These are phyloP conservation scores for Cheilosia grossa DNA, from an alignment of 2,888 invertebrate genomes.

Conservation along the genomic window DNA sequence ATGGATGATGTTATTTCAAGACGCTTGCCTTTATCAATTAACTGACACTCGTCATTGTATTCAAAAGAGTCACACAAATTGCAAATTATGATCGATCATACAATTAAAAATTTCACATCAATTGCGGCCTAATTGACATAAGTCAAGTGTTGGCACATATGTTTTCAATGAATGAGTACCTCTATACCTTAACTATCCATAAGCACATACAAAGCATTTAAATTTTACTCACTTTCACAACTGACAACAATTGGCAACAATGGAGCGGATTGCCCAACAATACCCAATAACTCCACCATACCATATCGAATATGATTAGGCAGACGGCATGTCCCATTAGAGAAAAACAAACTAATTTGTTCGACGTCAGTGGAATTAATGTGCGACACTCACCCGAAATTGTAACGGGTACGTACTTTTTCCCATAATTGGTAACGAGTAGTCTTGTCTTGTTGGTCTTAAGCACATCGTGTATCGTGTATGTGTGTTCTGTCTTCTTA, in stretches of 20 bases:
- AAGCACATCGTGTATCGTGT: too few species aligned
- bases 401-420: neutral
- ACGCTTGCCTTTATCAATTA: too few species aligned
- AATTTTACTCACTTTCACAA: conserved; percentile 46
- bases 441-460: too few species aligned
- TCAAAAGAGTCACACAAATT: neutral
- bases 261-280: conserved; percentile 12
- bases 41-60: neutral
- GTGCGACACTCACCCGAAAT: conserved; percentile 15
- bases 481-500: too few species aligned
- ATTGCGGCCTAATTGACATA: conserved; percentile 11
- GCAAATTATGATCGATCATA: neutral
- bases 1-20: too few species aligned
- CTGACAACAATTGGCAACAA: conserved; percentile 50
- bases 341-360: conserved; percentile 46
- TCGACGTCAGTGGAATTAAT: conserved; percentile 28
- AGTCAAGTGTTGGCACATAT: conserved; percentile 1
- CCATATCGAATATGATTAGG: conserved; percentile 42
- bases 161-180: neutral
- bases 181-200: neutral
- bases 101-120: conserved; percentile 14
- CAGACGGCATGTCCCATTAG: conserved; percentile 27
- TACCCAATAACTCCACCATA: conserved; percentile 11
- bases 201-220: conserved; percentile 1
- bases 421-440: too few species aligned